Evolutionary conservation across 2,888 invertebrate genomes (phyloP), one percentile per base, ranked within the genome.

Genomic region (Bembecia ichneumoniformis): DNA sequence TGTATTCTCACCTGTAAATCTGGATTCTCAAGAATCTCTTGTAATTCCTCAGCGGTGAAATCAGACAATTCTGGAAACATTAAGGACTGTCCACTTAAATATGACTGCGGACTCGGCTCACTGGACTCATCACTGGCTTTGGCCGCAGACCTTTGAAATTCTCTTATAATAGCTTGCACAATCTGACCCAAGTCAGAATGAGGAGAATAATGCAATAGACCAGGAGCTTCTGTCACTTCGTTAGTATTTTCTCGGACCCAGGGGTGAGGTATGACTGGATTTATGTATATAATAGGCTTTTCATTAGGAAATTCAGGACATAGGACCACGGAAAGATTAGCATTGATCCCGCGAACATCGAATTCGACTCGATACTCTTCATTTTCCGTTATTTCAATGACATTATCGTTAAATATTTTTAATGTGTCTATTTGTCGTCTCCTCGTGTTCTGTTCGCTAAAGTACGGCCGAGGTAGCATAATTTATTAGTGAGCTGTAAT

Each of bases 391-490:
- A 94, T 77, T 83, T 94, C 94, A 17, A 89, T 78, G 16, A 95
- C 95, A 83, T 94, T 91, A 61, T 93, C 94, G 72, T 95, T 95
- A 69, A 94, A 95, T 60, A 94, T 90, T 83, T 94, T 94, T 57
- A 95, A 74, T 3, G 94, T 94, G 68, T 94, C 93, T 58, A 94
- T 94, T 84, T 95, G 94, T 28, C 91, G 89, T 77, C 91, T 92
- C 68, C 92, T 80, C 52, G 87, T 67, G 58, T 90, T 90, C 49
- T 86, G 82, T 52, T 90, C 90, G 11, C 77, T 80, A 66, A 88
- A 87, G 64, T 89, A 90, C 34, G 82, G 73, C 59, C 89, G 80
- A 44, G 89, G 86, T 58, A 90, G 71, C 91, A 91, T 91, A n/a
- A 60, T 58, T 58, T 14, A 28, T 16, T 46, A 11, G n/a, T n/a